Conservation (phyloP, 2,797 vertebrate genomes). For the Vespertilio murinus region DNA sequence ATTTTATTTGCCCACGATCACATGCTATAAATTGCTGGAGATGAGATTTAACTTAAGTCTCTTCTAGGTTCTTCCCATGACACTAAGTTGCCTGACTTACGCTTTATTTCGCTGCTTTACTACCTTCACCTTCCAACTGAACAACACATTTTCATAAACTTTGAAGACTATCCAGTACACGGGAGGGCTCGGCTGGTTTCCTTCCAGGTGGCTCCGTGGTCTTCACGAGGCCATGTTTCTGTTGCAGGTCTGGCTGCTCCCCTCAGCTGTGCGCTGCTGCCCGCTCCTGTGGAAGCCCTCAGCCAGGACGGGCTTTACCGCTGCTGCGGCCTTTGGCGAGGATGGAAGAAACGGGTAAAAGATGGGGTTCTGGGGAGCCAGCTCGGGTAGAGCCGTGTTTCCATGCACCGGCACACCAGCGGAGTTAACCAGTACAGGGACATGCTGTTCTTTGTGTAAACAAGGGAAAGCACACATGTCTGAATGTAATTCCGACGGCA, state of each 20-base stretch:
- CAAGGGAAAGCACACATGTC: conserved; percentile 30
- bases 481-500: conserved; percentile 65
- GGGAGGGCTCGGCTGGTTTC: neutral
- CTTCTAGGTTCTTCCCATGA: neutral
- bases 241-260: conserved; percentile 83
- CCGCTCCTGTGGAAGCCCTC: conserved; percentile 68
- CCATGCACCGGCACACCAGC: conserved; percentile 13
- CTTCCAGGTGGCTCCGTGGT: neutral
- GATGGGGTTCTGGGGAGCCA: conserved; percentile 59
- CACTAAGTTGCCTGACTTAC: neutral
- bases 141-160: neutral
- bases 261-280: conserved; percentile 83
- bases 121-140: neutral
- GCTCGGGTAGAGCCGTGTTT: neutral
- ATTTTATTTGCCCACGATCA: neutral
- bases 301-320: neutral
- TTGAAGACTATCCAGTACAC: neutral
- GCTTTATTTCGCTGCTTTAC: neutral
- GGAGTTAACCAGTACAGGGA: conserved; percentile 59
- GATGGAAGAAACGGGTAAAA: conserved; percentile 71
- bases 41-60: neutral
- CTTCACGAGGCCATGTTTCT: conserved; percentile 44
- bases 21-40: neutral
- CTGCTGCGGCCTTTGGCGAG: neutral
- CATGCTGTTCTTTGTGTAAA: conserved; percentile 74